Conservation (phyloP, 2,888 invertebrate genomes). For the Thera obeliscata region DNA sequence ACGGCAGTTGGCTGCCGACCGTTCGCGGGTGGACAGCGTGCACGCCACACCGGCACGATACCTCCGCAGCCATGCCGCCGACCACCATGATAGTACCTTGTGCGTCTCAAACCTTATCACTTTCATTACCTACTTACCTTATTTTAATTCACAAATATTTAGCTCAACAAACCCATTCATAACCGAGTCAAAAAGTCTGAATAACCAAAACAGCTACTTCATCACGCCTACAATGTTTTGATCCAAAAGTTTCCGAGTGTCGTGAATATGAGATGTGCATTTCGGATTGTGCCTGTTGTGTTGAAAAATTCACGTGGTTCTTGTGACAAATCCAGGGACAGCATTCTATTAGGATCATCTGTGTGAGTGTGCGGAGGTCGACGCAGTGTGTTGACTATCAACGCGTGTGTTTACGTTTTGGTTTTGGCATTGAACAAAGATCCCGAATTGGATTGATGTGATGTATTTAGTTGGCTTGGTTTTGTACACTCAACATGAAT, state of each 20-base stretch:
- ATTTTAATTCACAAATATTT: not conserved
- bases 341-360: constrained; percentile 50
- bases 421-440: constrained; percentile 74
- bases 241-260: constrained; percentile 52
- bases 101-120: constrained; percentile 61
- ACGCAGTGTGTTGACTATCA: constrained; percentile 67
- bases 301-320: constrained; percentile 53
- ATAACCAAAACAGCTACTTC: constrained; percentile 29
- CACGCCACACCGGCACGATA: constrained; percentile 60
- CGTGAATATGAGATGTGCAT: constrained; percentile 47
- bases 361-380: constrained; percentile 55
- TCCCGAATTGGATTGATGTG: constrained; percentile 73
- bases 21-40: constrained; percentile 76
- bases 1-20: constrained; percentile 78
- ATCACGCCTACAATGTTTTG: constrained; percentile 49
- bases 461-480: constrained; percentile 63
- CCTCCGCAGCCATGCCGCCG: constrained; percentile 78
- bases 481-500: constrained; percentile 61
- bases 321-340: constrained; percentile 59
- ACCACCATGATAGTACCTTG: constrained; percentile 82
- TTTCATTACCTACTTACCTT: constrained; percentile 26
- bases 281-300: constrained; percentile 57
- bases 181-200: constrained; percentile 30
- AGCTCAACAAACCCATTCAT: constrained; percentile 15
- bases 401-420: constrained; percentile 73